These are phyloP conservation scores for Amphibalanus amphitrite DNA, from an alignment of 1,140 invertebrate species.

Conservation along the genomic window DNA sequence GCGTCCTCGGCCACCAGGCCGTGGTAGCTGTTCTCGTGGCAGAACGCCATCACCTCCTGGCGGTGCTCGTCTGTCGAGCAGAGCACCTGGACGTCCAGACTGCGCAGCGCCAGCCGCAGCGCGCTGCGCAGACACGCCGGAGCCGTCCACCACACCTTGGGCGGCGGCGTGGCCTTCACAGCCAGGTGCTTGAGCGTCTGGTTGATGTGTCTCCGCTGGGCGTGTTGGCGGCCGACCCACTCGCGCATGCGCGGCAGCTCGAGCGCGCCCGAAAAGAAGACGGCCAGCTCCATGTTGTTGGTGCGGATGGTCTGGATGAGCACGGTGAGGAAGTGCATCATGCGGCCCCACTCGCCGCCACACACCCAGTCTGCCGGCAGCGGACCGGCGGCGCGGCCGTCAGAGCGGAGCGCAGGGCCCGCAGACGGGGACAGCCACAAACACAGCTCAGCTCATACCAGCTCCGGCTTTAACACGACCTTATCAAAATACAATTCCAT, in stretches of 20 bases:
- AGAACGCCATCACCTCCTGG: constrained; percentile 74
- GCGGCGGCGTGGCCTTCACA: constrained; percentile 70
- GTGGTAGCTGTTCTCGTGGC: constrained; percentile 64
- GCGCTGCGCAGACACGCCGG: constrained; percentile 62
- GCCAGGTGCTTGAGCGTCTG: constrained; percentile 62
- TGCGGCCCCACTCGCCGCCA: constrained; percentile 83
- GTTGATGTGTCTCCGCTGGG: constrained; percentile 27
- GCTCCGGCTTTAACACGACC: too few relatives aligned
- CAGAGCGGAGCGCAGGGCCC: too few relatives aligned
- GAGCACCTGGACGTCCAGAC: constrained; percentile 57
- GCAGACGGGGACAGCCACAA: too few relatives aligned
- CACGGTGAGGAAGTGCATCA: constrained; percentile 62
- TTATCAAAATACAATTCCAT: too few relatives aligned
- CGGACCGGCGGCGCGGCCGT: too few relatives aligned
- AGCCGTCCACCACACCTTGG: constrained; percentile 82
- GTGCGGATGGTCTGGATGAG: constrained; percentile 48
- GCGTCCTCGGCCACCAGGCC: constrained; percentile 72
- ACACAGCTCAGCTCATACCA: too few relatives aligned
- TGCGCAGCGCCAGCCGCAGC: constrained; percentile 60
- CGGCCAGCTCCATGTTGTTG: constrained; percentile 51
- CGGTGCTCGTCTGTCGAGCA: constrained; percentile 70
- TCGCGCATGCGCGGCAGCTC: constrained; percentile 40
- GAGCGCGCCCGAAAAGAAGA: constrained; percentile 60
- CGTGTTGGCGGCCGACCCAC: constrained; percentile 27
- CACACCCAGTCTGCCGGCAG: constrained; percentile 62